Conservation (phyloP, 2,888 invertebrate species). For the Incurvaria masculella region DNA sequence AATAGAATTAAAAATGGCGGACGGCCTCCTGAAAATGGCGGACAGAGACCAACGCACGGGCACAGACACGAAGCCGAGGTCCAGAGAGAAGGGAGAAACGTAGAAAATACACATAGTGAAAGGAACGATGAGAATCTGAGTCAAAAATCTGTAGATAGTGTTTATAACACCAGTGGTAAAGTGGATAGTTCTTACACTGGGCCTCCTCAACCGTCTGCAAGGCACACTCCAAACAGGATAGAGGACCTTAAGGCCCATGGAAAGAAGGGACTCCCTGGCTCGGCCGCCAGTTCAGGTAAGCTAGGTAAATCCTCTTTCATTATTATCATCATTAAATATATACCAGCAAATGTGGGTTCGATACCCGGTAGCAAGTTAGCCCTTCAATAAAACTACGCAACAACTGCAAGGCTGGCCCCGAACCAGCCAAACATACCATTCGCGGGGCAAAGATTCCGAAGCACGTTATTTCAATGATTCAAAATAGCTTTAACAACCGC, state of each 20-base stretch:
- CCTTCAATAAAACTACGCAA: too few relatives aligned
- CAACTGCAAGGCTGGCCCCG: too few relatives aligned
- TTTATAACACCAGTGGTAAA: conserved; percentile 54
- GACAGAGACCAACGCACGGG: conserved; percentile 41
- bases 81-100: conserved; percentile 6
- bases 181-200: conserved; percentile 28
- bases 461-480: too few relatives aligned
- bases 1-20: conserved; percentile 47
- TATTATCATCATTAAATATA: background rate
- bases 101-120: conserved; percentile 18
- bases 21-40: conserved; percentile 36
- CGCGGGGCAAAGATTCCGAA: too few relatives aligned
- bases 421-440: too few relatives aligned
- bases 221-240: conserved; percentile 44
- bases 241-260: conserved; percentile 48
- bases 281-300: conserved; percentile 60
- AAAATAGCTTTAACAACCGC: too few relatives aligned
- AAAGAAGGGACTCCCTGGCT: conserved; percentile 48
- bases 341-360: too few relatives aligned
- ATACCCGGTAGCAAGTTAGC: too few relatives aligned
- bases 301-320: background rate
- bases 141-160: conserved; percentile 54
- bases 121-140: conserved; percentile 43
- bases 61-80: background rate
- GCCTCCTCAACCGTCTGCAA: conserved; percentile 49